A percentile compares a stretch with the other conserved stretches of the same genome.
These are phyloP conservation scores for Orchestia grillus DNA, from an alignment of 1,140 invertebrate species.

Conservation along the genomic window DNA sequence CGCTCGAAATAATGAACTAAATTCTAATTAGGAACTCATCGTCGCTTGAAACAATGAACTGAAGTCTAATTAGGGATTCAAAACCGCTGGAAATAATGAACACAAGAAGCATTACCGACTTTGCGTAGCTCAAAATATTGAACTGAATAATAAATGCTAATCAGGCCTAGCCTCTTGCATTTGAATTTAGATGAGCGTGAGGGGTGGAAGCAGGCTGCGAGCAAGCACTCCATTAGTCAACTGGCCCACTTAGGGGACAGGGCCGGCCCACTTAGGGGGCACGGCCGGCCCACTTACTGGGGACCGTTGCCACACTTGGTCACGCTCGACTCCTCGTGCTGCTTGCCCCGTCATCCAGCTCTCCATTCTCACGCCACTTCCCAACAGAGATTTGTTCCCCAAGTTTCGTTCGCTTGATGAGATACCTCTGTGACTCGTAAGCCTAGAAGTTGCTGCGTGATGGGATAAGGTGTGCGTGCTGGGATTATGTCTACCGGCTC, in stretches of 20 bases:
- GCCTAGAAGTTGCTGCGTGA: too few relatives aligned
- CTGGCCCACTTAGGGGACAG: background rate
- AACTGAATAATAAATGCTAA: background rate
- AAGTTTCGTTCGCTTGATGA: background rate
- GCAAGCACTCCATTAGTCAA: conserved; percentile 7
- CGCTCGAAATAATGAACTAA: too few relatives aligned
- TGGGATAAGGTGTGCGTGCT: too few relatives aligned
- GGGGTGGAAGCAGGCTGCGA: background rate
- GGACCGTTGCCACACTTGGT: background rate
- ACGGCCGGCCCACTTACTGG: too few relatives aligned
- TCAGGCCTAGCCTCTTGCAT: background rate
- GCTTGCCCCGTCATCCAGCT: background rate
- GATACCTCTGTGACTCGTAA: too few relatives aligned
- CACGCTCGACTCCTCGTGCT: background rate
- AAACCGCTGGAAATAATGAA: background rate
- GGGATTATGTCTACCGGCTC: too few relatives aligned
- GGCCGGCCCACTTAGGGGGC: background rate
- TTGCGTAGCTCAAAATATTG: background rate
- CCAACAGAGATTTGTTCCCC: background rate
- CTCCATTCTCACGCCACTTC: background rate
- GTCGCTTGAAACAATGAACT: background rate
- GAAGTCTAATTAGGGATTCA: background rate
- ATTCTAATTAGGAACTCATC: background rate
- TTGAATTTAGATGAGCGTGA: conserved; percentile 8
- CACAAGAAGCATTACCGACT: background rate